These are phyloP conservation scores for Tapirus terrestris DNA, from an alignment of 2,113 vertebrate genomes.

Conservation along the genomic window DNA sequence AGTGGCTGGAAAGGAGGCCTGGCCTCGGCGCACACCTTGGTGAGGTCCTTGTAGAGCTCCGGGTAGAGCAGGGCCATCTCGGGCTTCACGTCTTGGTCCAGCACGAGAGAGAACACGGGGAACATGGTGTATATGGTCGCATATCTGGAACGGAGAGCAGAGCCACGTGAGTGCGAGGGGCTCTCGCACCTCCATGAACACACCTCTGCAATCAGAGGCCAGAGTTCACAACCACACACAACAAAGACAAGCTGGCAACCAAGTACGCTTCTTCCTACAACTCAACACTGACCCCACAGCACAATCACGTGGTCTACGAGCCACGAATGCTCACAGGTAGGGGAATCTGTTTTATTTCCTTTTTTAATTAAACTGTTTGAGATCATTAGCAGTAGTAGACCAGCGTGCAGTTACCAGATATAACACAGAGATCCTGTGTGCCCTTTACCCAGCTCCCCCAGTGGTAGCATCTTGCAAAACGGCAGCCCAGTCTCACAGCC, in stretches of 20 bases:
- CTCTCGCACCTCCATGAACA: accelerated
- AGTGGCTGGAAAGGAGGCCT: background rate
- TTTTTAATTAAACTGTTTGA: background rate
- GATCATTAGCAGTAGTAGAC: background rate
- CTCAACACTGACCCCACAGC: accelerated
- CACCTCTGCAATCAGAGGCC: background rate
- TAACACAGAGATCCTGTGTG: accelerated
- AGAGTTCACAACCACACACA: background rate
- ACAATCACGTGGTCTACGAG: accelerated
- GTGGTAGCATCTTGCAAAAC: background rate
- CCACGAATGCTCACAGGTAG: background rate
- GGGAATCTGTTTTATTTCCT: background rate
- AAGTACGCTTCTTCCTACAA: background rate
- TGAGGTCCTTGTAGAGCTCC: slow-evolving; percentile 99
- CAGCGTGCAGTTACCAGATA: background rate
- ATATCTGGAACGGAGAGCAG: slow-evolving; percentile 87
- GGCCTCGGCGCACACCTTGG: slow-evolving; percentile 85
- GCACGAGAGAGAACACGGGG: slow-evolving; percentile 97
- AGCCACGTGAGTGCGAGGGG: accelerated
- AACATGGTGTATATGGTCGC: slow-evolving; percentile 99
- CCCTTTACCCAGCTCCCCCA: too few species aligned
- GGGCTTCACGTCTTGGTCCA: slow-evolving; percentile 98
- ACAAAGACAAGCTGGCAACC: background rate
- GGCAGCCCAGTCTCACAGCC: background rate
- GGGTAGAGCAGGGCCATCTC: slow-evolving; percentile 98